A percentile compares a stretch with the other conserved stretches of the same genome.
phyloP scores from a whole-genome alignment of 1,140 invertebrate genomes.

The Bemisia tabaci region DNA sequence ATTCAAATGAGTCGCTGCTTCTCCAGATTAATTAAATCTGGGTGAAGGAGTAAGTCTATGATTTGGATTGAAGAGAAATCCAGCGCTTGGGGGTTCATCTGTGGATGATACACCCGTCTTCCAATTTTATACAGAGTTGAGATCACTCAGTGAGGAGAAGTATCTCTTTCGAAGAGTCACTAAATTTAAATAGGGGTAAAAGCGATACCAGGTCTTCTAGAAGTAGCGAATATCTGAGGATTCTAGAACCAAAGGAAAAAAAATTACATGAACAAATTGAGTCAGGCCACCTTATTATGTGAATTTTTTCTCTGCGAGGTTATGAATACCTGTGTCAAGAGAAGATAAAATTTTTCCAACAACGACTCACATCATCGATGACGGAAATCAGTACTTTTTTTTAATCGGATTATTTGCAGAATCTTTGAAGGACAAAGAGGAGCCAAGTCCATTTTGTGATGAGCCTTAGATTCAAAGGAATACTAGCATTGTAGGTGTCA shows the following conservation, averaged over 20 bases:
- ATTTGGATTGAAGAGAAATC: conserved; percentile 35
- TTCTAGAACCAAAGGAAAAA: conserved; percentile 28
- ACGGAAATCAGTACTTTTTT: too few relatives aligned
- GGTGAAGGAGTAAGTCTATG: conserved; percentile 38
- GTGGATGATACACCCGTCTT: conserved; percentile 59
- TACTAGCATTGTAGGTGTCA: too few relatives aligned
- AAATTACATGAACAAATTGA: conserved; percentile 12
- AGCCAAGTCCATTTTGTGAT: too few relatives aligned
- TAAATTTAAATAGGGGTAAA: conserved; percentile 71
- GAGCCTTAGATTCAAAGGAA: too few relatives aligned
- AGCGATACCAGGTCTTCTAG: conserved; percentile 58
- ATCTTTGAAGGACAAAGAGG: too few relatives aligned
- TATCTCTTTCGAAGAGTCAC: conserved; percentile 74
- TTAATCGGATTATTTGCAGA: too few relatives aligned
- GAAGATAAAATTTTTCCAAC: too few relatives aligned
- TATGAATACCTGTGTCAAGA: too few relatives aligned
- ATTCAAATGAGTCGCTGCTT: too few relatives aligned
- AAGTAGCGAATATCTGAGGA: conserved; percentile 40
- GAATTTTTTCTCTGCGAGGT: too few relatives aligned
- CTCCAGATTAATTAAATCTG: background rate
- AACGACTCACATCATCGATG: too few relatives aligned
- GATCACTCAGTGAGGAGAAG: conserved; percentile 57
- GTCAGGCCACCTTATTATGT: too few relatives aligned
- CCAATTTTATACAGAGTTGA: conserved; percentile 69
- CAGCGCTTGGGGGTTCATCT: conserved; percentile 53